Percentiles rank a stretch among this genome's conserved stretches.
Conservation (phyloP, 2,888 invertebrate genomes). For the Caenorhabditis doughertyi region DNA sequence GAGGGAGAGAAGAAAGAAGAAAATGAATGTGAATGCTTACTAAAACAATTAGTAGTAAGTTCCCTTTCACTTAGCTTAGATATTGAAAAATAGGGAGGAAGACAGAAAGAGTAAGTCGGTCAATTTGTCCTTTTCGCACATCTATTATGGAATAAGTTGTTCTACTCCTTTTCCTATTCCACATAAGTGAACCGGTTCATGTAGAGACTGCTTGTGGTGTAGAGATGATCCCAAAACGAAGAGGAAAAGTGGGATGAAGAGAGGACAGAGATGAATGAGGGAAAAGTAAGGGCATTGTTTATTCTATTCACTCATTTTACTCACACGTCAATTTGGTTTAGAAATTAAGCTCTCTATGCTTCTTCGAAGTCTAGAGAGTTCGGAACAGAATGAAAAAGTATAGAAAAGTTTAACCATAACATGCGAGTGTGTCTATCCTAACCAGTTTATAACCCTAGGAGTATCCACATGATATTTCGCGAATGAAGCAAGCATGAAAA, state of each 20-base stretch:
- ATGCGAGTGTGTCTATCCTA: neutral
- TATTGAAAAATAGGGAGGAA: conserved; percentile 13
- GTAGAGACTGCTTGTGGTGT: conserved; percentile 1
- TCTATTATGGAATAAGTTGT: conserved; percentile 53
- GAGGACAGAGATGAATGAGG: conserved; percentile 14
- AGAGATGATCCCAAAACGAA: conserved; percentile 32
- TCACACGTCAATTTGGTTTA: conserved; percentile 35
- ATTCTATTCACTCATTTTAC: conserved; percentile 15
- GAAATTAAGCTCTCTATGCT: conserved; percentile 8
- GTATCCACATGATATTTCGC: too few species aligned
- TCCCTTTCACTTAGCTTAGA: conserved; percentile 1
- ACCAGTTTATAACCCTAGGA: too few species aligned
- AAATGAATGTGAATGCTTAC: conserved; percentile 29
- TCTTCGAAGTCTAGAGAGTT: neutral
- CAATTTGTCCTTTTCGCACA: conserved; percentile 54
- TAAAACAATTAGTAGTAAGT: conserved; percentile 35
- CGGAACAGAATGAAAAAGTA: neutral
- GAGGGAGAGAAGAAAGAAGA: neutral
- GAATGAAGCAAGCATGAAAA: too few species aligned
- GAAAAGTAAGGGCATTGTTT: conserved; percentile 17
- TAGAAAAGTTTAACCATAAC: conserved; percentile 20
- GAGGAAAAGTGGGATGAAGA: conserved; percentile 17
- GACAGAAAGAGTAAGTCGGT: conserved; percentile 33
- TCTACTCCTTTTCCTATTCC: conserved; percentile 14
- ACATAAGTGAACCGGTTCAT: conserved; percentile 46